Base-by-base conservation (phyloP, 2,888 invertebrate species). In the Phrixothrix hirtus region DNA sequence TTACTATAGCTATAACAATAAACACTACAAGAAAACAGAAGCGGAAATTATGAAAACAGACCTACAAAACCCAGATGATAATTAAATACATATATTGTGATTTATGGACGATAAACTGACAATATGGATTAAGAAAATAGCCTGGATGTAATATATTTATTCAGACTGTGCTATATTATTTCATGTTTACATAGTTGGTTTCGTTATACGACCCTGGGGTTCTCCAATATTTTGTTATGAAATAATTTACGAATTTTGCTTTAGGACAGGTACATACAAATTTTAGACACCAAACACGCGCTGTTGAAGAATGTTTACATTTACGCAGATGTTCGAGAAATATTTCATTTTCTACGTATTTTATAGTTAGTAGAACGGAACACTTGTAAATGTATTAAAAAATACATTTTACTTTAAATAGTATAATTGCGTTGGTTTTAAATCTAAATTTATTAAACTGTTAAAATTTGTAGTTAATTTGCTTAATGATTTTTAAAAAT, bases 31-130 rank as follows among this genome's bases (percentile, higher is more conserved):
- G 55, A 54, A 58, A 61, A 60, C 63, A 62, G 61, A 61, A 62
- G 58, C 65, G 63, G 63, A 65, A 64, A 63, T 62, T 57, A 55
- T 65, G 63, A 65, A 65, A 59, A 52, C 52, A 58, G 58, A 54
- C 60, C 55, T 61, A 63, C 61, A 62, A 61, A 61, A 61, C 58
- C 61, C 63, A 64, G 62, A 65, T 63, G 62, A 65, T 65, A 64
- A 65, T 64, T 62, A 63, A 59, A 59, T 52, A 44, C 44, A 44
- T 47, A 44, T 44, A 47, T 52, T 47, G 45, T 56, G 51, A 56
- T 56, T 56, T 56, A 56, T 52, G 55, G 48, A 38, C 55, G 39
- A 56, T 56, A 52, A 56, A 56, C 51, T 27, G 51, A 56, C 47
- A 47, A 50, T 55, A 42, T 42, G 48, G 54, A 54, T 54, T 44